phyloP scores from a whole-genome alignment of 92 coral and sea anemone species.

The Diadumene lineata region DNA sequence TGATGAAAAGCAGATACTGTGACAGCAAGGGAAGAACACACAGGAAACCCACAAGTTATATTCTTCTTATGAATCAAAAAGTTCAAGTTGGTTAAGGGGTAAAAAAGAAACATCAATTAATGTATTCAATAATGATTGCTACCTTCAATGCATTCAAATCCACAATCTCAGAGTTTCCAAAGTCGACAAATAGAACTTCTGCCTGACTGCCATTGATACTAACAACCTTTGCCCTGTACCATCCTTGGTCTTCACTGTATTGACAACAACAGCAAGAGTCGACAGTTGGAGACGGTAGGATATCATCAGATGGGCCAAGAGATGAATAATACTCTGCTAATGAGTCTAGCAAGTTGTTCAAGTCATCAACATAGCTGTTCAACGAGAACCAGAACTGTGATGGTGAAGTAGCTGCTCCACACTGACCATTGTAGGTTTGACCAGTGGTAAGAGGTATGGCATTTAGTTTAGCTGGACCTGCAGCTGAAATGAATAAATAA shows the following conservation, averaged over 20 bases:
- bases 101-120: background rate
- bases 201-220: conserved; percentile 31
- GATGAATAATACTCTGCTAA: conserved; percentile 22
- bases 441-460: background rate
- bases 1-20: too few species aligned
- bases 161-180: conserved; percentile 52
- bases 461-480: background rate
- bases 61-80: too few species aligned
- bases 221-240: conserved; percentile 81
- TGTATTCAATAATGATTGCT: background rate
- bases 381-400: conserved; percentile 33
- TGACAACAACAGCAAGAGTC: conserved; percentile 57
- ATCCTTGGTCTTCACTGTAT: conserved; percentile 58
- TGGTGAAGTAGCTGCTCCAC: conserved; percentile 21
- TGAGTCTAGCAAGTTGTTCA: conserved; percentile 37
- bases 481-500: conserved; percentile 3
- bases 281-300: conserved; percentile 10
- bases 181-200: conserved; percentile 56
- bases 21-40: too few species aligned
- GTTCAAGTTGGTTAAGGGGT: background rate
- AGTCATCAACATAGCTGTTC: conserved; percentile 12
- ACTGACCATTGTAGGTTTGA: conserved; percentile 15
- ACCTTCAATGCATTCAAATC: conserved; percentile 39
- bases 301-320: conserved; percentile 12
- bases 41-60: too few species aligned